Percentiles rank a stretch among this genome's conserved stretches.
Evolutionary conservation across 2,888 invertebrate species (phyloP).

Genomic region (Lycocerus yunnanus): DNA sequence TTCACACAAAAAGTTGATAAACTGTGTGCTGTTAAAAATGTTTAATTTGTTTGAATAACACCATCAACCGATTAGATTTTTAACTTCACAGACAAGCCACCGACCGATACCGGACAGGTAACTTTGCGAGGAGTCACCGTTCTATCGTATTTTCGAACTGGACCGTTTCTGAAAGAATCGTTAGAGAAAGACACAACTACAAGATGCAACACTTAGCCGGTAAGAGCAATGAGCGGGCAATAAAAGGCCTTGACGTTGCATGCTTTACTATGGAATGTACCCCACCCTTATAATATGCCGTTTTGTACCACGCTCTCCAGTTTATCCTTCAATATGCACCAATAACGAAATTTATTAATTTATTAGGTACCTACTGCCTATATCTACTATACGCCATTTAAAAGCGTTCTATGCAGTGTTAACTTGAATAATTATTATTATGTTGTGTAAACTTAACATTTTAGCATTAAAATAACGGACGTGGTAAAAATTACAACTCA

Average conservation of each 20-base stretch:
- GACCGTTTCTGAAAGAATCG: conserved; percentile 12
- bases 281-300: conserved; percentile 16
- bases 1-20: neutral
- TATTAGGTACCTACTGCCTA: neutral
- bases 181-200: conserved; percentile 11
- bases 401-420: neutral
- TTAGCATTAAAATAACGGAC: neutral
- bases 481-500: neutral
- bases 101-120: conserved; percentile 16
- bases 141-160: conserved; percentile 23
- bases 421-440: neutral
- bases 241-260: conserved; percentile 30
- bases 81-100: neutral
- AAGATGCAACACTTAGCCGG: conserved; percentile 27
- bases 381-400: neutral
- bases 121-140: conserved; percentile 30
- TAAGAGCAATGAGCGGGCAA: conserved; percentile 28
- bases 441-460: neutral
- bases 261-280: conserved; percentile 28
- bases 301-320: neutral
- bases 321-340: neutral
- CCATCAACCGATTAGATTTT: conserved; percentile 2
- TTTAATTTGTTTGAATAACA: neutral
- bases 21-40: neutral
- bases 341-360: neutral